Base-by-base conservation (phyloP, 2,888 invertebrate genomes). In the Pollenia labialis region DNA sequence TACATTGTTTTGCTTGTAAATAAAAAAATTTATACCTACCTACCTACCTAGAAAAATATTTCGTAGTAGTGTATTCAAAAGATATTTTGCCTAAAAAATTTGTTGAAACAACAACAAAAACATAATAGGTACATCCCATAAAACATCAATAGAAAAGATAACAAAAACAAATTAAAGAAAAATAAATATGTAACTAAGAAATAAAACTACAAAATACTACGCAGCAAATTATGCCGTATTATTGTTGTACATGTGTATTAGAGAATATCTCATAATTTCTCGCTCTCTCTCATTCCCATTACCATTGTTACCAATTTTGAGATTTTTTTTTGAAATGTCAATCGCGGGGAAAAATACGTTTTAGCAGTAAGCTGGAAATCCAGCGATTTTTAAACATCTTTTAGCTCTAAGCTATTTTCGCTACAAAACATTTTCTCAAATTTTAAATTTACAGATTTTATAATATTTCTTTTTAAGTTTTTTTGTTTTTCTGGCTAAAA, bases 151-250 rank as follows among this genome's bases (percentile, higher is more conserved):
- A 69, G 18, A 40, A 69, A 52, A 62, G 52, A 69, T n/a, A 69
- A 62, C 50, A 69, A 75, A 52, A 83, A 71, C 52, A 79, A 68
- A 52, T 52, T 52, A 42, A 64, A 50, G 9, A 76, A 71, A 87
- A 72, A 77, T 77, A 87, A 74, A 72, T 84, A 84, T 81, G 87
- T 81, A 87, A 80, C 66, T 81, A 76, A 77, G 62, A 58, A 85
- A 83, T 54, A 85, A 83, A 85, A 83, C 80, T 81, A 79, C 76
- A 87, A 87, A 87, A 88, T 88, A 88, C 87, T 88, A 88, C 88
- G 88, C 88, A 88, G 88, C 88, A 88, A 88, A 85, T 88, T 88
- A 87, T 85, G 87, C 87, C 87, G 84, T 84, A 84, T 76, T 68
- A 68, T 77, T 81, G 48, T 74, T 74, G 72, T 72, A 71, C 71